These are phyloP conservation scores for Apocheima hispidaria DNA, from an alignment of 2,888 invertebrate genomes.

Conservation along the genomic window DNA sequence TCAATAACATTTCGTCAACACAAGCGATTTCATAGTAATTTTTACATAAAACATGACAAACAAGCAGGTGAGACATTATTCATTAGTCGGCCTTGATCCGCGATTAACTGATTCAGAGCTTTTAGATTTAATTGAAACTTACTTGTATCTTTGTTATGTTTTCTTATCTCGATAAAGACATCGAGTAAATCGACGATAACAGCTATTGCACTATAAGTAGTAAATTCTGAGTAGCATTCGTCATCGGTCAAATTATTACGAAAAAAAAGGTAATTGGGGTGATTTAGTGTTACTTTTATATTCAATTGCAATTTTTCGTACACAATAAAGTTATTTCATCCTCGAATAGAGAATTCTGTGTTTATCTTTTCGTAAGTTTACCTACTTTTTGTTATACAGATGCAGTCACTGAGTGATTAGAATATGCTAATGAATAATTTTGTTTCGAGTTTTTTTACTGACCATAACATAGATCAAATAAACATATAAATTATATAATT, in stretches of 20 bases:
- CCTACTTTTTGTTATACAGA: neutral
- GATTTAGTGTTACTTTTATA: no score
- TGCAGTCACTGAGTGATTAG: neutral
- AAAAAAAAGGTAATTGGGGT: no score
- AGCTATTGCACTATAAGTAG: neutral
- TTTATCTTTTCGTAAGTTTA: no score
- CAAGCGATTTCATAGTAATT: constrained; percentile 3
- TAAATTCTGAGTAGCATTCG: neutral
- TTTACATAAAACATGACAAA: constrained; percentile 6
- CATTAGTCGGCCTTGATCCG: constrained; percentile 5
- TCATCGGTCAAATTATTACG: no score
- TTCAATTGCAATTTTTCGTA: no score
- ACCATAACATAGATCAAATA: no score
- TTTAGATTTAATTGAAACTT: constrained; percentile 5
- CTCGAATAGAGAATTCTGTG: no score
- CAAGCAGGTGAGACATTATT: constrained; percentile 16
- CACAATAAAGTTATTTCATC: no score
- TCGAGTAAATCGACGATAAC: neutral
- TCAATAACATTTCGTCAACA: constrained; percentile 3
- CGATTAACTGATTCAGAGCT: constrained; percentile 7
- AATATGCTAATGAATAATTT: neutral
- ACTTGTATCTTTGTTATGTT: neutral
- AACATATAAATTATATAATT: no score
- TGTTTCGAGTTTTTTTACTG: neutral
- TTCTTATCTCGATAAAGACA: neutral